phyloP scores from a whole-genome alignment of 1,140 invertebrate genomes.

The Drosophila rhopaloa region DNA sequence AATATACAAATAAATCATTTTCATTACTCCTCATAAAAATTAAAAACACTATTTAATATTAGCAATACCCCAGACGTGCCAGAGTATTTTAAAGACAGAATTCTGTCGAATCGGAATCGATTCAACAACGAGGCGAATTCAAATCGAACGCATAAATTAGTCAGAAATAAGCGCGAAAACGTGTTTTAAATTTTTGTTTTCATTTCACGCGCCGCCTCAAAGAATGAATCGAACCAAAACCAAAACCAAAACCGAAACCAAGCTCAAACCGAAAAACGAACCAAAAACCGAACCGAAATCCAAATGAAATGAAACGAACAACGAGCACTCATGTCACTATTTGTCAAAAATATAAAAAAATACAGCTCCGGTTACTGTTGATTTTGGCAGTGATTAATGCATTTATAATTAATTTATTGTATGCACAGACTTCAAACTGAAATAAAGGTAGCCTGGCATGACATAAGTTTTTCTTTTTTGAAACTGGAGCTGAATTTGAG shows the following conservation, averaged over 20 bases:
- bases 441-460: conserved; percentile 54
- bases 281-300: conserved; percentile 18
- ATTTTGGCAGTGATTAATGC: conserved; percentile 82
- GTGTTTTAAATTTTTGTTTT: conserved; percentile 82
- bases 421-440: conserved; percentile 37
- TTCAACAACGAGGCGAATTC: conserved; percentile 58
- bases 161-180: conserved; percentile 80
- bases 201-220: conserved; percentile 54
- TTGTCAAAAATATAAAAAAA: conserved; percentile 69
- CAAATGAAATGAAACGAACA: conserved; percentile 36
- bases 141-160: conserved; percentile 83
- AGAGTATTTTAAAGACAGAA: conserved; percentile 52
- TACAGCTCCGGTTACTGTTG: conserved; percentile 31
- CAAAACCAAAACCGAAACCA: conserved; percentile 5
- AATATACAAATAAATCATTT: no score
- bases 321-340: conserved; percentile 79
- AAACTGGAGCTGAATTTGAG: conserved; percentile 49
- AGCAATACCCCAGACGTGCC: background rate
- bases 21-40: background rate
- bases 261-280: conserved; percentile 6
- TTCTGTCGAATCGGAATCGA: conserved; percentile 55
- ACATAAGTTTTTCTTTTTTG: conserved; percentile 57
- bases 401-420: conserved; percentile 84
- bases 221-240: conserved; percentile 29
- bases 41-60: background rate